phyloP scores from a whole-genome alignment of 2,888 invertebrate species.

The Lasioglossum vierecki region DNA sequence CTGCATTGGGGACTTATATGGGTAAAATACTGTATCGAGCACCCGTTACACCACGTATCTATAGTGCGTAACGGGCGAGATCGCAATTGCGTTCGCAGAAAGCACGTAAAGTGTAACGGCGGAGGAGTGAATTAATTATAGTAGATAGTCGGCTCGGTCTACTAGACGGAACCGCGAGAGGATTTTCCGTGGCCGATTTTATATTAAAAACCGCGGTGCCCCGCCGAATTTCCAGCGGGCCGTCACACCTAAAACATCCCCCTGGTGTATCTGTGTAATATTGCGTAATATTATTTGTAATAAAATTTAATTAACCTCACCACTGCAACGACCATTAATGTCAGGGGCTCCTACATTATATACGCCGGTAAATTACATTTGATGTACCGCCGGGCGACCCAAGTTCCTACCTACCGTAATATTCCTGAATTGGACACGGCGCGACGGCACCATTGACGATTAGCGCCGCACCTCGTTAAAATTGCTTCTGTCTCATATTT shows the following conservation, averaged over 20 bases:
- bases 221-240: conserved; percentile 13
- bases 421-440: conserved; percentile 51
- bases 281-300: conserved; percentile 71
- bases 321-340: conserved; percentile 65
- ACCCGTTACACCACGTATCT: not conserved
- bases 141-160: conserved; percentile 37
- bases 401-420: conserved; percentile 46
- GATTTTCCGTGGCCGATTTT: conserved; percentile 56
- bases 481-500: conserved; percentile 39
- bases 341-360: conserved; percentile 57
- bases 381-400: conserved; percentile 42
- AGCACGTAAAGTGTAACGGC: conserved; percentile 49
- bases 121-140: conserved; percentile 60
- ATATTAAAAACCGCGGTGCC: conserved; percentile 40
- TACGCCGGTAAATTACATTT: conserved; percentile 64
- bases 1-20: no score
- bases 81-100: conserved; percentile 42
- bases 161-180: conserved; percentile 38
- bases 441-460: conserved; percentile 55
- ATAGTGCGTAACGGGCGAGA: conserved; percentile 34
- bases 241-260: conserved; percentile 34
- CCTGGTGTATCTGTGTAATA: conserved; percentile 47
- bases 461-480: conserved; percentile 38
- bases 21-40: not conserved
- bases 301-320: conserved; percentile 74